These are phyloP conservation scores for rat (Rattus norvegicus) DNA, from an alignment of 2,113 vertebrate genomes.

Conservation along the genomic window DNA sequence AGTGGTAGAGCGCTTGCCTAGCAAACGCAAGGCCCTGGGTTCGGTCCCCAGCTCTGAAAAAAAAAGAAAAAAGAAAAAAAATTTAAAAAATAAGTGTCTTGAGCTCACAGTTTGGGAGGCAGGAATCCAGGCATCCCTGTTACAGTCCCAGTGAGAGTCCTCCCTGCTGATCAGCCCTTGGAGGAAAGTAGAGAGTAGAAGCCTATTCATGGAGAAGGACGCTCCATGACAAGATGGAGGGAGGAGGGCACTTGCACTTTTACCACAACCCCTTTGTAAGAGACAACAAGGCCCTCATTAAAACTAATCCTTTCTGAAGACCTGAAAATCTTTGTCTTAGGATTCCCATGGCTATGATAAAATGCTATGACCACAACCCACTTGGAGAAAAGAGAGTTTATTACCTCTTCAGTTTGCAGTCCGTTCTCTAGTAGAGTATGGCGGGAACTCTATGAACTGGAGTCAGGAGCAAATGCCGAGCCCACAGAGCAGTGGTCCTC, in stretches of 20 bases:
- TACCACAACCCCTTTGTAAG: not conserved
- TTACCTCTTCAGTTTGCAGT: not conserved
- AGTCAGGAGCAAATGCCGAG: not conserved
- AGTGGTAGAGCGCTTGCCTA: too few species aligned
- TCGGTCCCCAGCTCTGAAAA: too few species aligned
- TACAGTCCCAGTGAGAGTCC: not conserved
- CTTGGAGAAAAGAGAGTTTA: not conserved
- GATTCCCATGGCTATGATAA: not conserved
- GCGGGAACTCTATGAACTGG: not conserved
- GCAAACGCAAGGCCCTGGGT: too few species aligned
- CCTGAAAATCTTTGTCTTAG: not conserved
- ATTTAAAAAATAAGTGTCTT: not conserved
- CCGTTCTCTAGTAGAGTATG: not conserved
- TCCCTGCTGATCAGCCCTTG: not conserved
- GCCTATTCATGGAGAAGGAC: not conserved
- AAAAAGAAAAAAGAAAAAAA: too few species aligned
- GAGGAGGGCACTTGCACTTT: not conserved
- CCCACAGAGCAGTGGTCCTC: not conserved
- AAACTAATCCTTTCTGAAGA: not conserved
- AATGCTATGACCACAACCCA: not conserved
- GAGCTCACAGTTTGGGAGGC: not conserved
- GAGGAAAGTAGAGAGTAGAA: not conserved
- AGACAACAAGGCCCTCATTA: not conserved
- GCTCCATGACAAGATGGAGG: not conserved
- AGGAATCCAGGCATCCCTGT: not conserved